phyloP scores from a whole-genome alignment of 1,140 invertebrate genomes.

The Liolophura sinensis region DNA sequence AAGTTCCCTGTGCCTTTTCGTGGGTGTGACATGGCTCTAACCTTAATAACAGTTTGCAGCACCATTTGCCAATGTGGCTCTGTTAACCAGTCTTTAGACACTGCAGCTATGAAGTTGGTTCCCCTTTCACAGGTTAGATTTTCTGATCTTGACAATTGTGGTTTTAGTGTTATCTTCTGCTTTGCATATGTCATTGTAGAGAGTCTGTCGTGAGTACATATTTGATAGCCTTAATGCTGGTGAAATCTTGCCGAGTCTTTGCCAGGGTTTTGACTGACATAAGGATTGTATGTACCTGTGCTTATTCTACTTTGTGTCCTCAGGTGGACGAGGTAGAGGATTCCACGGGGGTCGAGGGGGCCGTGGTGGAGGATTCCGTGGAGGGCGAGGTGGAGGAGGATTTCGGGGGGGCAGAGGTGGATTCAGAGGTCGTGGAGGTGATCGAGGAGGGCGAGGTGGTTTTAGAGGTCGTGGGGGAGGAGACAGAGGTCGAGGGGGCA shows the following conservation, averaged over 20 bases:
- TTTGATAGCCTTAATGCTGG: too few species aligned
- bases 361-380: slow-evolving; percentile 26
- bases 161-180: too few species aligned
- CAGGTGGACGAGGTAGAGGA: slow-evolving; percentile 6
- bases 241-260: too few species aligned
- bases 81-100: not conserved
- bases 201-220: too few species aligned
- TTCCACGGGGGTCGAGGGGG: slow-evolving; percentile 24
- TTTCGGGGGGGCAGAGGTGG: slow-evolving; percentile 13
- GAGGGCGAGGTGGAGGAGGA: slow-evolving; percentile 11
- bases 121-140: too few species aligned
- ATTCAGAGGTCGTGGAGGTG: slow-evolving; percentile 11
- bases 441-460: slow-evolving; percentile 12
- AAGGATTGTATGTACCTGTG: not conserved
- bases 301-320: too few species aligned
- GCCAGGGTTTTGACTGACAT: too few species aligned
- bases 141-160: too few species aligned
- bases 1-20: too few species aligned
- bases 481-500: not conserved
- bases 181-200: too few species aligned
- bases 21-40: not conserved
- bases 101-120: too few species aligned
- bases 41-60: not conserved
- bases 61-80: not conserved
- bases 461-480: slow-evolving; percentile 16